Base-by-base conservation (phyloP, 92 coral and sea anemone species). In the Epizoanthus scotinus region DNA sequence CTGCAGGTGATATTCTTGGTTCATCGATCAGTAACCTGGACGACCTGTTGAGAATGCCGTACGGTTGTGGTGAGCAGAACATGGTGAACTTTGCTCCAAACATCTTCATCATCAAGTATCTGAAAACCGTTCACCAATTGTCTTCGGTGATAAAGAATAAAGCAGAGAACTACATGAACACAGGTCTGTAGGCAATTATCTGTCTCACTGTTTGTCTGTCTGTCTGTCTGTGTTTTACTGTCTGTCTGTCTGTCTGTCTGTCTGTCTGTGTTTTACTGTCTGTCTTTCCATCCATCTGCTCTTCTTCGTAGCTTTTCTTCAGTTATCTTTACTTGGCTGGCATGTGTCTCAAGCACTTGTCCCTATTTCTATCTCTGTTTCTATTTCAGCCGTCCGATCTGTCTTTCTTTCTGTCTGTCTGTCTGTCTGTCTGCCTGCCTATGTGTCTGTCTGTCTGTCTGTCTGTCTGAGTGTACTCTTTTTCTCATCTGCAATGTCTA, bases 41-140 rank as follows among this genome's bases (percentile, higher is more conserved):
- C 27, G 70, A 91, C n/a, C 78, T 94, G 53, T 85, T 94, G 84
- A 88, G 92, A 86, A 94, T 94, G 98, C 98, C 98, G 34, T 91
- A 91, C 47, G 98, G 98, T 52, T 94, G 98, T 73, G 98, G 98
- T 3, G 95, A 94, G 42, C 98, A 94, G 78, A 94, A 94, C 88
- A 94, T 94, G 98, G 89, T 89, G 34, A 94, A 94, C 88, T 94
- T 94, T 69, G 93, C 98, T 2, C 98, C 98, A 14, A 94, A 90
- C 84, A 94, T 91, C 70, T 94, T 77, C 83, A 83, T 94, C 50
- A 70, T 88, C 73, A 88, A 90, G 60, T 94, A 94, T 70, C 77
- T 94, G 73, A 85, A 86, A 56, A 74, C 89, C 1, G 93, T 89
- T 9, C 82, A 90, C 65, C 92, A 85, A 74, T 88, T 91, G 42